Evolutionary conservation across 2,888 invertebrate species (phyloP), one percentile per base, ranked within the genome.

Genomic region (Callyntrura guangdongensis): DNA sequence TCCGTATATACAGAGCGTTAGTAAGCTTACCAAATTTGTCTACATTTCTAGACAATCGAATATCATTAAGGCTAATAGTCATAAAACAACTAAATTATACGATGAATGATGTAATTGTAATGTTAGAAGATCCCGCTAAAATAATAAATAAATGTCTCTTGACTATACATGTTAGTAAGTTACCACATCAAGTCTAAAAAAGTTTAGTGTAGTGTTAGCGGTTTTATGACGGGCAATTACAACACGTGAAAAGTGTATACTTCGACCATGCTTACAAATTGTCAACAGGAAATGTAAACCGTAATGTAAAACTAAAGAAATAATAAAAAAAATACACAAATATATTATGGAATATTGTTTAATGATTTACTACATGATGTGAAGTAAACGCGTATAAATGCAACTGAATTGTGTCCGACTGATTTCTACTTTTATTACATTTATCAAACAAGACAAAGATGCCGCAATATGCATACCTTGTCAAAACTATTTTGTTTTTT

Each of bases 1-100:
- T 64, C 14, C 14, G 53, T 2, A n/a, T 61, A 67, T n/a, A n/a
- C 67, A 69, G 36, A 17, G 69, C 14, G 14, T 67, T 12, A 64
- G 17, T 27, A 25, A 64, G 64, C 12, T 5, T 64, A 36, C 11
- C 36, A 74, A 49, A 36, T 77, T 77, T 77, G 77, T 77, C 77
- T 77, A 77, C 77, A 77, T 49, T 77, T 25, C 22, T 77, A 77
- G 77, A 77, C 77, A 77, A 77, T 77, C 77, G 77, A n/a, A 53
- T 25, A n/a, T 25, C 49, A 72, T 72, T 47, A 17, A 72, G 53
- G 3, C 2, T 53, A 53, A 36, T 36, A 36, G 36, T 6, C 36
- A 36, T 69, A 9, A 4, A 22, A n/a, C 12, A 64, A 36, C 36
- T 47, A 72, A 72, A 8, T 20, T 72, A 72, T 72, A 72, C 47